phyloP scores from a whole-genome alignment of 2,113 vertebrate genomes.

The Mesembrinibis cayennensis region DNA sequence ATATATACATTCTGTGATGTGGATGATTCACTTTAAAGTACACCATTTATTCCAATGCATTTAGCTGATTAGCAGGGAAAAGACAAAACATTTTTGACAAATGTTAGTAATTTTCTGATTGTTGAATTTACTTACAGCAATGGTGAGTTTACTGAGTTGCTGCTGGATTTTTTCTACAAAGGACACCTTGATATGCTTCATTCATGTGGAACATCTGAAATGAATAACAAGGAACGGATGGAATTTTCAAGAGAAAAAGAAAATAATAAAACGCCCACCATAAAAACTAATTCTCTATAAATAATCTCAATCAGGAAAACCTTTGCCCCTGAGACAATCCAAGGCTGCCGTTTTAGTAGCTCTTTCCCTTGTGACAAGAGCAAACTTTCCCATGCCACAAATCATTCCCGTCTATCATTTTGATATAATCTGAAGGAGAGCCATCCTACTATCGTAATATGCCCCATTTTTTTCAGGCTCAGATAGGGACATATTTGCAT shows the following conservation, averaged over 20 bases:
- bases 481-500: background rate
- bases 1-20: background rate
- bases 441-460: background rate
- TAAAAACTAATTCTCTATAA: constrained; percentile 47
- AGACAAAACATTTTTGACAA: background rate
- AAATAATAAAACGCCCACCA: constrained; percentile 24
- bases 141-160: background rate
- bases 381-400: constrained; percentile 42
- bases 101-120: background rate
- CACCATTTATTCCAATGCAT: background rate
- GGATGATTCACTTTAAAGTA: background rate
- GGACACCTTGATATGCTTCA: background rate
- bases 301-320: constrained; percentile 36
- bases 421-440: background rate
- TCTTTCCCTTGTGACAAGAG: constrained; percentile 35
- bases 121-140: constrained; percentile 25
- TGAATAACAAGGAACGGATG: background rate
- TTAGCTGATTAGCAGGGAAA: background rate
- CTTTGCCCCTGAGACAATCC: constrained; percentile 17
- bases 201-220: constrained; percentile 42
- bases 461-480: background rate
- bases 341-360: constrained; percentile 35
- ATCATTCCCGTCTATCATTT: background rate
- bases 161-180: constrained; percentile 5
- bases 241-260: constrained; percentile 45